A percentile compares a stretch with the other conserved stretches of the same genome.
Conservation (phyloP, 2,888 invertebrate genomes). For the Blastobasis adustella region DNA sequence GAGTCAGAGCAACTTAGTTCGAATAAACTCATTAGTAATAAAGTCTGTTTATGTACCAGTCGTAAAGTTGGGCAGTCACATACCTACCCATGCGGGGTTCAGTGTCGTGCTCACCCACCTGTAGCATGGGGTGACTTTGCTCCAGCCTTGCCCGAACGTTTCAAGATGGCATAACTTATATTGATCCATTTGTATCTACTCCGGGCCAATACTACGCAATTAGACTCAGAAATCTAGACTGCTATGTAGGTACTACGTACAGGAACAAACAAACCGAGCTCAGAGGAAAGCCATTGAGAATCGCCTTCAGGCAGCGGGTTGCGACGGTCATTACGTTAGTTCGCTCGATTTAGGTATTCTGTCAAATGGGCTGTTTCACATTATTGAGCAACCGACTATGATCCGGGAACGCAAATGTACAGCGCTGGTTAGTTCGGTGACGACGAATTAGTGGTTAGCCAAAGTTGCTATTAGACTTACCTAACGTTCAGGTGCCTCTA, state of each 20-base stretch:
- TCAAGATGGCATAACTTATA: slow-evolving; percentile 36
- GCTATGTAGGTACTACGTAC: no score
- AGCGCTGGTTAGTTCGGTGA: no score
- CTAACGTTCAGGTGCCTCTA: no score
- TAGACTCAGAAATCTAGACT: not conserved
- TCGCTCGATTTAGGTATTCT: no score
- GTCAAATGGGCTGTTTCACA: slow-evolving; percentile 2
- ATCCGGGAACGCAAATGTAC: no score
- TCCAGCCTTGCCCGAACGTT: slow-evolving; percentile 24
- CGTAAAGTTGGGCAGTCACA: slow-evolving; percentile 25
- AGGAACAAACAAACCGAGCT: no score
- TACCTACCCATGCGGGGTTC: slow-evolving; percentile 17
- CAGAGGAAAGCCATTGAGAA: no score
- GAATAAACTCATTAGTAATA: slow-evolving; percentile 24
- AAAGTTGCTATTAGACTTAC: no score
- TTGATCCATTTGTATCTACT: slow-evolving; percentile 34
- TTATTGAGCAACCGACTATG: not conserved
- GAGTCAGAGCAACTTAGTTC: not conserved
- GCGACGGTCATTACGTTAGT: no score
- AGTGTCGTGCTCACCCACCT: slow-evolving; percentile 32
- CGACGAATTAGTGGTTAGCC: no score
- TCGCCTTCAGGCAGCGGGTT: not conserved
- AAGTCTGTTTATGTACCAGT: slow-evolving; percentile 32
- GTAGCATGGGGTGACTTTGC: slow-evolving; percentile 27
- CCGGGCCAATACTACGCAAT: slow-evolving; percentile 20